Evolutionary conservation across 2,888 invertebrate species (phyloP).

Genomic region (Drosophila atripex): DNA sequence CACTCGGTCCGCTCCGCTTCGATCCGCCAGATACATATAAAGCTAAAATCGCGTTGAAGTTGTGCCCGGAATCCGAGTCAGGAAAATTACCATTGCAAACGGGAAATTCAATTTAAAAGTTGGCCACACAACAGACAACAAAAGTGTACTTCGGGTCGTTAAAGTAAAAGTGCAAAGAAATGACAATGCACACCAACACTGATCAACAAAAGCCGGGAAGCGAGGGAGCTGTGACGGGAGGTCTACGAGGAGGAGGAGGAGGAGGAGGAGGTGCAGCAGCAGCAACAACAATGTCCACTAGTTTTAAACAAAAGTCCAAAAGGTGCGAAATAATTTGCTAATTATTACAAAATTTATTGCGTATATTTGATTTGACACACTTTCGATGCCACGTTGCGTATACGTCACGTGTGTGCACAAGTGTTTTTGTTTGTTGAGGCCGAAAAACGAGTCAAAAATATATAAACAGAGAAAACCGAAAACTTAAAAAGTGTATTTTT

Average conservation of each 20-base stretch:
- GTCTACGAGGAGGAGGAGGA: constrained; percentile 19
- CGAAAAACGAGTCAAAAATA: constrained; percentile 6
- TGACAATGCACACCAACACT: constrained; percentile 25
- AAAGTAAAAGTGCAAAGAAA: constrained; percentile 21
- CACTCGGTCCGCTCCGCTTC: constrained; percentile 7
- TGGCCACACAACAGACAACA: constrained; percentile 1
- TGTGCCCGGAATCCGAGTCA: constrained; percentile 24
- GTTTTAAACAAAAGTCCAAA: constrained; percentile 37
- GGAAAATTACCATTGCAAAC: constrained; percentile 30
- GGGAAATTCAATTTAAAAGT: constrained; percentile 24
- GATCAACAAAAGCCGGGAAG: constrained; percentile 33
- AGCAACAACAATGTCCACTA: constrained; percentile 33
- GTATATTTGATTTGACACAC: constrained; percentile 52
- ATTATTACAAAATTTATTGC: constrained; percentile 20
- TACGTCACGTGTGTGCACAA: constrained; percentile 57
- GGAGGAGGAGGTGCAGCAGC: constrained; percentile 26
- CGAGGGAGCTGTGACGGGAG: constrained; percentile 10
- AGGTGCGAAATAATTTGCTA: constrained; percentile 53
- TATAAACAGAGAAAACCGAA: constrained; percentile 7
- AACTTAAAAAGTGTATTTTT: constrained; percentile 21
- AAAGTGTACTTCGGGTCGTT: constrained; percentile 5
- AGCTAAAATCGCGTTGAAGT: constrained; percentile 26
- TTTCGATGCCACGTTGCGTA: constrained; percentile 61
- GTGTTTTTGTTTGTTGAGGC: not conserved
- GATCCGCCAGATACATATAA: constrained; percentile 16